Evolutionary conservation across 2,797 vertebrate species (phyloP).

Genomic region (Lepidocolaptes lacrymiger): DNA sequence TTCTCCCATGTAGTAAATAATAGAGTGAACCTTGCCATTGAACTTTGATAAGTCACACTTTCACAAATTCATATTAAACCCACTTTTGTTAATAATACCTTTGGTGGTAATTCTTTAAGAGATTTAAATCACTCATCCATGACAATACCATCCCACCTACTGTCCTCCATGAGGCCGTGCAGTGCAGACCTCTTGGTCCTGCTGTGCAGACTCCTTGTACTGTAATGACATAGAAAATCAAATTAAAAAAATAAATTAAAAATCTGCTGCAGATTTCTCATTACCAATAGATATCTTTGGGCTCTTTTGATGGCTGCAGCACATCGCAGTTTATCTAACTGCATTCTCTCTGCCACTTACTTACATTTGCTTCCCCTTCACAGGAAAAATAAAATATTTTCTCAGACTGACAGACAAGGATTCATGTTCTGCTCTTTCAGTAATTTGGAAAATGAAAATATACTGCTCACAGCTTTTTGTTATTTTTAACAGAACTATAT

Average conservation of each 20-base stretch:
- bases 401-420: constrained; percentile 50
- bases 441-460: constrained; percentile 71
- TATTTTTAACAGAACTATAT: constrained; percentile 56
- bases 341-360: constrained; percentile 11
- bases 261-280: neutral
- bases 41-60: neutral
- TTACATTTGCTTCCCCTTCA: neutral
- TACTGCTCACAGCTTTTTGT: constrained; percentile 32
- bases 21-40: neutral
- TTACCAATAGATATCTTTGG: neutral
- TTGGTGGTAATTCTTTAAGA: neutral
- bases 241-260: neutral
- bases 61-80: neutral
- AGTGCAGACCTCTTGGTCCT: neutral
- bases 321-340: neutral
- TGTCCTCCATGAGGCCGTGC: neutral
- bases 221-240: neutral
- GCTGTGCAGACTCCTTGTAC: neutral
- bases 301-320: neutral
- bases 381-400: constrained; percentile 60
- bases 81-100: neutral
- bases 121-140: neutral
- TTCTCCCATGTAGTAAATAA: neutral
- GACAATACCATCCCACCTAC: neutral
- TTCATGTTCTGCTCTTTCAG: constrained; percentile 65